Evolutionary conservation across 2,113 vertebrate genomes (phyloP).

Genomic region (Orthonyx spaldingii): DNA sequence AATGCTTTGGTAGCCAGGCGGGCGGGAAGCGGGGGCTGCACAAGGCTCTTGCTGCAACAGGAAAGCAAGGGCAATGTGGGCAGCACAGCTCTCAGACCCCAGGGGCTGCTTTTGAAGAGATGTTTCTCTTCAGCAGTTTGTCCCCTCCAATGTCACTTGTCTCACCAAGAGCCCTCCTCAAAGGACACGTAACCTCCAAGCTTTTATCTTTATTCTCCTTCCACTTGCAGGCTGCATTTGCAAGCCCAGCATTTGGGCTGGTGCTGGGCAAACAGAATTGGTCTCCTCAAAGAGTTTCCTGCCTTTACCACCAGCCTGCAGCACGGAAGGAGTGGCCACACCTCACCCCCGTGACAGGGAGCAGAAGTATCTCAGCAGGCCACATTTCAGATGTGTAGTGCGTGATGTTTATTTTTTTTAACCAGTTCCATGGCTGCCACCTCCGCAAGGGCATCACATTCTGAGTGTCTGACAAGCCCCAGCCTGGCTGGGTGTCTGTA

Average conservation of each 20-base stretch:
- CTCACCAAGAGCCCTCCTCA: neutral
- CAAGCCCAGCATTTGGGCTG: no score
- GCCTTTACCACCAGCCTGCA: neutral
- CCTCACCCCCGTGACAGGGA: neutral
- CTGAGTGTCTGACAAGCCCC: neutral
- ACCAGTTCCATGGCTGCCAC: neutral
- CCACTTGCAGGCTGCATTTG: fast-evolving
- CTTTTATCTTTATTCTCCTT: neutral
- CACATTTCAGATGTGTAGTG: neutral
- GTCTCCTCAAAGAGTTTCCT: neutral
- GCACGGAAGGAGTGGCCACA: neutral
- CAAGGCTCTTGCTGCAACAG: neutral
- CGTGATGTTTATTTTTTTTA: fast-evolving
- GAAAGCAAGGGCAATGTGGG: neutral
- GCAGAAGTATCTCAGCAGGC: neutral
- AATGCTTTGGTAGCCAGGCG: fast-evolving
- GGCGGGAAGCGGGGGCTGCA: fast-evolving
- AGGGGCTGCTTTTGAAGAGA: neutral
- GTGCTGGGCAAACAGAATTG: neutral
- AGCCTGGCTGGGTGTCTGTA: neutral
- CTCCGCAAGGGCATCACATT: neutral
- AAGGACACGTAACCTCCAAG: fast-evolving
- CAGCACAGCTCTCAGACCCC: neutral
- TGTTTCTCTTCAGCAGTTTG: neutral
- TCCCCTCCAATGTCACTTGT: neutral